These are phyloP conservation scores for Cryptops parisi DNA, from an alignment of 2,888 invertebrate species.

Conservation along the genomic window DNA sequence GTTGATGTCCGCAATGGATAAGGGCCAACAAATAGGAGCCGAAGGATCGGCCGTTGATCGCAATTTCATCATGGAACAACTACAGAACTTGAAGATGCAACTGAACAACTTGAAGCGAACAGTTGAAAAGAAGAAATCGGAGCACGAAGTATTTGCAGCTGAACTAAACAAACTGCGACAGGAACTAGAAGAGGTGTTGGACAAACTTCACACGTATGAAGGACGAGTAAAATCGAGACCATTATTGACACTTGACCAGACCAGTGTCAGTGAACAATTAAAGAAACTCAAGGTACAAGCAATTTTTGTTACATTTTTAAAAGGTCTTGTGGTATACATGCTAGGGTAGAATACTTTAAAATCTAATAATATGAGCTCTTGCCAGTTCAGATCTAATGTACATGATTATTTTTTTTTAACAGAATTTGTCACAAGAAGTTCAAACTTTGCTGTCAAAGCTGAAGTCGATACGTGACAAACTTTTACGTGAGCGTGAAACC, in stretches of 20 bases:
- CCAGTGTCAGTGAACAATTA: constrained; percentile 66
- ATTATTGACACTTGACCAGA: constrained; percentile 38
- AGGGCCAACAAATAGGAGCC: constrained; percentile 80
- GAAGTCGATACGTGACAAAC: constrained; percentile 50
- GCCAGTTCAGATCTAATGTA: background rate
- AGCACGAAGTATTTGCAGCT: constrained; percentile 72
- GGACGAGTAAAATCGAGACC: constrained; percentile 67
- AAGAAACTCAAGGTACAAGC: constrained; percentile 48
- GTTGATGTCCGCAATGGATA: constrained; percentile 72
- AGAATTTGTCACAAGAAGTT: constrained; percentile 48
- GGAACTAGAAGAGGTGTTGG: constrained; percentile 66
- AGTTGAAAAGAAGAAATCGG: constrained; percentile 71
- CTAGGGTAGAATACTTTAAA: too few species aligned
- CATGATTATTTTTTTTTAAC: constrained; percentile 8
- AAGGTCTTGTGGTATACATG: background rate
- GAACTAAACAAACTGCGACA: constrained; percentile 66
- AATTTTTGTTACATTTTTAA: background rate
- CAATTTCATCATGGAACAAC: constrained; percentile 70
- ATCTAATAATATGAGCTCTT: too few species aligned
- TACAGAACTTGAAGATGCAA: constrained; percentile 74
- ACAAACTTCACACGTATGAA: constrained; percentile 70
- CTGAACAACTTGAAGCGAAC: constrained; percentile 58
- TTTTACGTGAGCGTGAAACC: constrained; percentile 46
- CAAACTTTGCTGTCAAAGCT: constrained; percentile 53
- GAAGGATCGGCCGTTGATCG: constrained; percentile 77